Percentiles rank a stretch among this genome's conserved stretches.
phyloP scores from a whole-genome alignment of 2,797 vertebrate genomes.

The Enteromius radiatus region DNA sequence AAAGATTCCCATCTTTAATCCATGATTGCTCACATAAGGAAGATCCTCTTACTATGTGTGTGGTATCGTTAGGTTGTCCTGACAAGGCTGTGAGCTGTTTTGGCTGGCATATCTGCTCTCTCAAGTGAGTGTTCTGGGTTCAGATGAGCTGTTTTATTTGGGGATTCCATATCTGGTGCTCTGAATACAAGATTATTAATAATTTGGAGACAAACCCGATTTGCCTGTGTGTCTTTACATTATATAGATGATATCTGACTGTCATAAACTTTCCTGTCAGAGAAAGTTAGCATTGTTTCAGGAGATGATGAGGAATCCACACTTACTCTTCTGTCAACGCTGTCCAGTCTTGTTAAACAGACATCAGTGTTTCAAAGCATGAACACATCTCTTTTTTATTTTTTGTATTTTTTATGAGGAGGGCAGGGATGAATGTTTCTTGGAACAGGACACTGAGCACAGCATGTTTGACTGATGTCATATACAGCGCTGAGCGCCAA shows the following conservation, averaged over 20 bases:
- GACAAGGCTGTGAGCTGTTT: background rate
- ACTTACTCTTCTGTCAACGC: background rate
- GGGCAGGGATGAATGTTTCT: slow-evolving; percentile 30
- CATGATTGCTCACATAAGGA: slow-evolving; percentile 23
- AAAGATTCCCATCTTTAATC: slow-evolving; percentile 18
- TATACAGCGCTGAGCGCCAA: slow-evolving; percentile 39
- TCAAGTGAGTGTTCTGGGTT: slow-evolving; percentile 3
- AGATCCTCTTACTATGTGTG: slow-evolving; percentile 8
- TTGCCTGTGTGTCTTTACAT: background rate
- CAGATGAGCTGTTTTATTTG: background rate
- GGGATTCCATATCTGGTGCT: background rate
- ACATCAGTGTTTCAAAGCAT: background rate
- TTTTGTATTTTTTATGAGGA: background rate
- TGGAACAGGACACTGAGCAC: slow-evolving; percentile 25
- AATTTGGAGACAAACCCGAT: background rate
- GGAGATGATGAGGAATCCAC: background rate
- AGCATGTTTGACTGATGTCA: slow-evolving; percentile 47
- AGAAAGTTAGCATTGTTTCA: background rate
- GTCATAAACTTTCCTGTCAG: background rate
- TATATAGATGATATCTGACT: background rate
- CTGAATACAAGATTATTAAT: background rate
- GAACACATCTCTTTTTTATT: background rate
- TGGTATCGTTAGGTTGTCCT: background rate
- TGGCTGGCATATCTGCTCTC: slow-evolving; percentile 7
- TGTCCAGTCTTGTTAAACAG: slow-evolving; percentile 16